These are phyloP conservation scores for Telmatochromis sp. DNA, from an alignment of 2,113 vertebrate species.

Conservation along the genomic window DNA sequence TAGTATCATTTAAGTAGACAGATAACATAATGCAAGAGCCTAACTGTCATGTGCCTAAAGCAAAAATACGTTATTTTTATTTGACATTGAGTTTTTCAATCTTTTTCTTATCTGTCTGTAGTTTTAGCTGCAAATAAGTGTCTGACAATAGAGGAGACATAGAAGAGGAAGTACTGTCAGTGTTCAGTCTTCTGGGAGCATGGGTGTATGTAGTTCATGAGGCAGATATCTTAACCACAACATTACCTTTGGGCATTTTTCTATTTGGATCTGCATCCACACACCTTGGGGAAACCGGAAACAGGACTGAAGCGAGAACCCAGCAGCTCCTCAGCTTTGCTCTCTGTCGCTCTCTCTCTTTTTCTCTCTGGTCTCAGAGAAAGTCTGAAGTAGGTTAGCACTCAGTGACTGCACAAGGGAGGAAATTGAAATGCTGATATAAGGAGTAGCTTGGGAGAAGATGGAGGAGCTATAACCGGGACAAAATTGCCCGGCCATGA, in stretches of 20 bases:
- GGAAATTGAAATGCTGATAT: constrained; percentile 71
- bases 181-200: not conserved
- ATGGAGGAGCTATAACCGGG: constrained; percentile 54
- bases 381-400: constrained; percentile 56
- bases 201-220: not conserved
- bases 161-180: not conserved
- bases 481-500: constrained; percentile 60
- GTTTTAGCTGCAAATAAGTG: not conserved
- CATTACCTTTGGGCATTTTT: not conserved
- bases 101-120: not conserved
- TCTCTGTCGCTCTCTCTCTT: not conserved
- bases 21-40: not conserved
- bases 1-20: not conserved
- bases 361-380: constrained; percentile 12
- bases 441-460: constrained; percentile 64
- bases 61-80: not conserved
- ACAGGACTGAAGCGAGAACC: not conserved
- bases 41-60: not conserved
- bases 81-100: not conserved
- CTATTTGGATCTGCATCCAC: constrained; percentile 10
- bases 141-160: not conserved
- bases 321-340: not conserved
- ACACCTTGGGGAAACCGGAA: constrained; percentile 23
- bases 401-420: constrained; percentile 42
- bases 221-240: constrained; percentile 1